phyloP scores from a whole-genome alignment of 2,888 invertebrate genomes.

The Andrena hattorfiana region DNA sequence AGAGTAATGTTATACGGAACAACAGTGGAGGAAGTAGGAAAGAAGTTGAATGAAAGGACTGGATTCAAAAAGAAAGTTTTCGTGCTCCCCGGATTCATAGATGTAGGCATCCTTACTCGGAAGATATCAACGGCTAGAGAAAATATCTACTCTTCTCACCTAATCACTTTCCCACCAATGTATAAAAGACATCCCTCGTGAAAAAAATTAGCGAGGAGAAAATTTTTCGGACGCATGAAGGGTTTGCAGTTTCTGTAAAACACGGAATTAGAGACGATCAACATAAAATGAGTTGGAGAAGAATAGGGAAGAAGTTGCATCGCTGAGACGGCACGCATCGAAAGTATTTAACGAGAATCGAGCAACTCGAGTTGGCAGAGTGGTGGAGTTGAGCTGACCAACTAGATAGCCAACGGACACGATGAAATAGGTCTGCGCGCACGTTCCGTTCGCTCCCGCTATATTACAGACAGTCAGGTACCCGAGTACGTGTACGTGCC shows the following conservation, averaged over 20 bases:
- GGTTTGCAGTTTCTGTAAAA: background rate
- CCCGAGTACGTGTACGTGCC: conserved; percentile 37
- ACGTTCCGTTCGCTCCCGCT: conserved; percentile 8
- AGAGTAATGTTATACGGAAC: too few species aligned
- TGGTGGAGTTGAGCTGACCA: conserved; percentile 13
- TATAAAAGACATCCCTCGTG: background rate
- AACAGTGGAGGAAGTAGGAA: background rate
- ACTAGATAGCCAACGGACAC: conserved; percentile 10
- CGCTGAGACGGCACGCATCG: conserved; percentile 30
- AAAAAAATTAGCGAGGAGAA: too few species aligned
- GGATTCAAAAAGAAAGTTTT: conserved; percentile 66
- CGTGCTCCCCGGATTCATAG: conserved; percentile 63
- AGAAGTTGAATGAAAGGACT: conserved; percentile 12
- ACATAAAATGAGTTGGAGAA: background rate
- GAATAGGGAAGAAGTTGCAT: conserved; percentile 3
- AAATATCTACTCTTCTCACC: background rate
- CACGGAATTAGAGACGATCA: conserved; percentile 27
- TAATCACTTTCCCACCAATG: background rate
- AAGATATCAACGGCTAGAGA: background rate
- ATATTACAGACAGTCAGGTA: conserved; percentile 21
- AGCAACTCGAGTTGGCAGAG: conserved; percentile 3
- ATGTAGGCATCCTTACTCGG: conserved; percentile 58
- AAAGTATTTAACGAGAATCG: conserved; percentile 42
- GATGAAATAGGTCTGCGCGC: conserved; percentile 19
- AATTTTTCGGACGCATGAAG: background rate